Percentiles rank a stretch among this genome's conserved stretches.
phyloP scores from a whole-genome alignment of 2,888 invertebrate species.

The Scaptomyza cyrtandrae region DNA sequence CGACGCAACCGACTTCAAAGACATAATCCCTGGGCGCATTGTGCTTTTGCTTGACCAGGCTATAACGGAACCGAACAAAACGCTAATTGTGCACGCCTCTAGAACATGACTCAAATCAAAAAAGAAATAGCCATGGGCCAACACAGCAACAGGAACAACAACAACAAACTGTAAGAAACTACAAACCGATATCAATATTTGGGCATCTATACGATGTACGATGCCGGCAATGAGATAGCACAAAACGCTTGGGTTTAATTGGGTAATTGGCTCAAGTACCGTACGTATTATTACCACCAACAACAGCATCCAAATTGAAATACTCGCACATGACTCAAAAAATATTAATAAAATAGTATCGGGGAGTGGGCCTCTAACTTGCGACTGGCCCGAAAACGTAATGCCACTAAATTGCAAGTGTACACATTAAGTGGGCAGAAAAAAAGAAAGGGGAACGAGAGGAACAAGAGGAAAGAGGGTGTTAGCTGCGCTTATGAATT shows the following conservation, averaged over 20 bases:
- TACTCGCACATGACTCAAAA: slow-evolving; percentile 64
- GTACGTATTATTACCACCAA: slow-evolving; percentile 61
- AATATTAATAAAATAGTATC: slow-evolving; percentile 22
- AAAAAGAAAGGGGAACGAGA: neutral
- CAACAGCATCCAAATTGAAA: slow-evolving; percentile 68
- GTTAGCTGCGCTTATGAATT: slow-evolving; percentile 53
- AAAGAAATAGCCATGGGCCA: slow-evolving; percentile 59
- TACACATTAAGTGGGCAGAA: slow-evolving; percentile 18
- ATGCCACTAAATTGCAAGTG: slow-evolving; percentile 73
- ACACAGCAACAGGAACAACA: neutral
- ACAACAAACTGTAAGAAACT: slow-evolving; percentile 23
- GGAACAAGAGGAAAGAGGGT: slow-evolving; percentile 2
- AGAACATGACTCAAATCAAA: slow-evolving; percentile 78
- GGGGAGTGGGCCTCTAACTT: slow-evolving; percentile 25
- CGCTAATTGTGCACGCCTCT: slow-evolving; percentile 79
- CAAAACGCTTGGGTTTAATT: slow-evolving; percentile 76
- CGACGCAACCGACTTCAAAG: slow-evolving; percentile 29
- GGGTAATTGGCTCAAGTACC: slow-evolving; percentile 81
- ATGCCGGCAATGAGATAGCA: slow-evolving; percentile 75
- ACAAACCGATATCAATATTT: slow-evolving; percentile 72
- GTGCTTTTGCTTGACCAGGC: slow-evolving; percentile 43
- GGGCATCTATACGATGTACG: slow-evolving; percentile 60
- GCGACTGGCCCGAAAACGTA: slow-evolving; percentile 26
- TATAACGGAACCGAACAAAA: slow-evolving; percentile 73
- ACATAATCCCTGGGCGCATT: slow-evolving; percentile 74